Base-by-base conservation (phyloP, 2,113 vertebrate genomes). In the Hystrix cristata region DNA sequence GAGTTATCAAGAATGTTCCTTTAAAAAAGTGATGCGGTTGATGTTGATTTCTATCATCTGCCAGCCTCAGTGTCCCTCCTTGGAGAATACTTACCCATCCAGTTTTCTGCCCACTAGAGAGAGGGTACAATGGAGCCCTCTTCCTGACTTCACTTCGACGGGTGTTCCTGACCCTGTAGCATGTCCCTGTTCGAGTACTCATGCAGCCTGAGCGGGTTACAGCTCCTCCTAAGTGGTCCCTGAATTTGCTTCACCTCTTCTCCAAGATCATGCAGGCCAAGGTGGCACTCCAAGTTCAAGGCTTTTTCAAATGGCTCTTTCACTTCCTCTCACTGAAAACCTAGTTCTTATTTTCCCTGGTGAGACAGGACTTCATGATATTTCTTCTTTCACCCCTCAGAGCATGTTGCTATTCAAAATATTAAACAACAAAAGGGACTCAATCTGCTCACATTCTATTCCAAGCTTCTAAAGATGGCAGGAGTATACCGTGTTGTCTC, bases 401-500 rank as follows among this genome's bases (percentile, higher is more conserved):
- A 95, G 67, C 59, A 21, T 78, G 55, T 82, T 94, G 53, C 78
- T 97, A 67, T 97, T 97, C 87, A 81, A 81, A 96, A 96, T 93
- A 95, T 87, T 90, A 94, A 90, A 94, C 95, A 55, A 96, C 79
- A 74, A 94, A 92, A 81, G 38, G 80, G 84, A 94, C 78, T 60
- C 87, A 95, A 43, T 89, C 87, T 97, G 83, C 55, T 95, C 64
- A 34, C 87, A 85, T 95, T 94, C 90, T 95, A 94, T 97, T 96
- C 94, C 87, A 90, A 94, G 78, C 55, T 90, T 91, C 87, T n/a
- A 89, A 97, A 87, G 90, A 76, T 69, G 67, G 91, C 87, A 95
- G 96, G 96, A 95, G 79, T 48, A 11, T 87, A 84, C 90, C 86
- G 10, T 88, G 60, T 96, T 96, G 87, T 95, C 87, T 90, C 83